Evolutionary conservation across 2,797 vertebrate species (phyloP), one percentile per base, ranked within the genome.

Genomic region (Liparis tanakae): DNA sequence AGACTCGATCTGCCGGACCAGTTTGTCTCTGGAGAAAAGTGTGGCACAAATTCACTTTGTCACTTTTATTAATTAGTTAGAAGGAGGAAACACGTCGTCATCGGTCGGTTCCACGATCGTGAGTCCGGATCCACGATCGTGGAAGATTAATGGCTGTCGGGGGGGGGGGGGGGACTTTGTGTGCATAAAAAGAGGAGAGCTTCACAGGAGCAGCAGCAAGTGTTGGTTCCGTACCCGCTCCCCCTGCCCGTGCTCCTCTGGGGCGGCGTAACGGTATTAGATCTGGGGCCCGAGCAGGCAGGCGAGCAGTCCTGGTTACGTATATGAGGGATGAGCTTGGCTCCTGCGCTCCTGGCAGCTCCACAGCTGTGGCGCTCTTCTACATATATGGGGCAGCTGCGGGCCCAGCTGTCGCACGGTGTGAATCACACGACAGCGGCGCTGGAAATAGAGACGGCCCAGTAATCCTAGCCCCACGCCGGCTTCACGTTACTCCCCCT

Each of bases 331-430:
- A 93, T 92, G 78, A 94, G 93, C 88, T 91, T 67, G 88, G 95
- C 95, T 96, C 94, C 95, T 92, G 93, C 82, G 93, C 94, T 96
- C 91, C 95, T 94, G 95, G 93, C 95, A 92, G 92, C 91, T 94
- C 88, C 90, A 96, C 96, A 97, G 97, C 97, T 97, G 97, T 97
- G 96, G 91, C 68, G 85, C 91, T 95, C 94, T 78, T 94, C 90
- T 95, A 93, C 95, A 92, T 95, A 94, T 94, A 96, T 92, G 91
- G 96, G 96, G 96, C 97, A 98, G 97, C 96, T 98, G 97, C 94
- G 87, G 91, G 93, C 92, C 96, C 97, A 98, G 97, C 96, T 97
- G 96, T 96, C 96, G 91, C 91, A 93, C 88, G 93, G 93, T 92
- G 94, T 94, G 95, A 96, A 95, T 97, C 96, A 95, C 93, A 95